Evolutionary conservation across 2,888 invertebrate genomes (phyloP), one percentile per base, ranked within the genome.

Genomic region (Coleophora flavipennella): DNA sequence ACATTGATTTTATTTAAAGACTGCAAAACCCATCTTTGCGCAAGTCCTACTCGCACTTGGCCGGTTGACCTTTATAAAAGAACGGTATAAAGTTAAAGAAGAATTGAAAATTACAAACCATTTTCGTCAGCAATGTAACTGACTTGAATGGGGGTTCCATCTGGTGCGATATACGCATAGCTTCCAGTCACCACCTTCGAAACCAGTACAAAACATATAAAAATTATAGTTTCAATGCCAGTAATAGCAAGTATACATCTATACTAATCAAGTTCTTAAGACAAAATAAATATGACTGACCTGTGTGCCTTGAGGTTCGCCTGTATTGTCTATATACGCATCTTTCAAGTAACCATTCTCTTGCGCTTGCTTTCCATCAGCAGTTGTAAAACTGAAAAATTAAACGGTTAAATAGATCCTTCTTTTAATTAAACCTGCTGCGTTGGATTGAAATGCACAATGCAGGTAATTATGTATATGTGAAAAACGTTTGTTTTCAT

Each of bases 341-440:
- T 91, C 91, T 73, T 92, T 93, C 39, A 92, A 74, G 62, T 88
- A 92, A 20, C 93, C 93, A 55, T 87, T 89, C 56, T 92, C 93
- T 73, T 93, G 91, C 6, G 90, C 92, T 56, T 91, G 89, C 52
- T 92, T 92, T 35, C 92, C 92, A 69, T 93, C 93, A 29, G 90
- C 92, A 33, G 92, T 89, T 33, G 90, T 83, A 59, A 91, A 93
- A 62, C 93, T 93, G 53, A 65, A 85, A 63, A 35, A 33, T 29
- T 29, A n/a, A 3, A 20, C n/a, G n/a, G n/a, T n/a, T n/a, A n/a
- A n/a, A n/a, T n/a, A n/a, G n/a, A n/a, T n/a, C n/a, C n/a, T n/a
- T n/a, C n/a, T n/a, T n/a, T n/a, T n/a, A n/a, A n/a, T n/a, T n/a
- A n/a, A n/a, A n/a, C n/a, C n/a, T n/a, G n/a, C n/a, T n/a, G n/a